Evolutionary conservation across 2,113 vertebrate species (phyloP).

Genomic region (Pipa parva): DNA sequence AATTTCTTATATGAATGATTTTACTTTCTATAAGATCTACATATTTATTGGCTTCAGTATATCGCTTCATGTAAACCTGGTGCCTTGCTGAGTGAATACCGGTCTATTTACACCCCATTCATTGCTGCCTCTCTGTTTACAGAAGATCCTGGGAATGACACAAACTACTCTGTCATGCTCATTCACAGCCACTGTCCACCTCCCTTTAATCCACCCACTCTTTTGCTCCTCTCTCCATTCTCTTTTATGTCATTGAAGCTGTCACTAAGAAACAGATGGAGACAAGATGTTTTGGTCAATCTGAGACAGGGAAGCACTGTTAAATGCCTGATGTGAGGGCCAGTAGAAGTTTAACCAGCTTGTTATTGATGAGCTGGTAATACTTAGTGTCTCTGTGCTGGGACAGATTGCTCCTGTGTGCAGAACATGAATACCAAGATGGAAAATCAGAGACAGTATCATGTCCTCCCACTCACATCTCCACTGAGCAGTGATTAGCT

Average conservation of each 20-base stretch:
- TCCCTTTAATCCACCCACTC: slow-evolving; percentile 38
- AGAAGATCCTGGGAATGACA: too few relatives aligned
- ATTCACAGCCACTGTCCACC: slow-evolving; percentile 24
- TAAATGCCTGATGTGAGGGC: slow-evolving; percentile 28
- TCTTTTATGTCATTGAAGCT: slow-evolving; percentile 27
- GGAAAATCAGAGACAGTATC: slow-evolving; percentile 32
- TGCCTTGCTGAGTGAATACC: neutral
- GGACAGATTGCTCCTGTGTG: slow-evolving; percentile 38
- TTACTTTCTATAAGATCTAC: too few relatives aligned
- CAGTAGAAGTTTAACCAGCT: slow-evolving; percentile 34
- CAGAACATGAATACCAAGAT: slow-evolving; percentile 32
- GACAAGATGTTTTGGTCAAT: slow-evolving; percentile 38
- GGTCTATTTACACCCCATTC: neutral
- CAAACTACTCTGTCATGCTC: slow-evolving; percentile 26
- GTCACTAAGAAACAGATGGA: slow-evolving; percentile 37
- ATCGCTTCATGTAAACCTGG: neutral
- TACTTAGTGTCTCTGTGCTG: slow-evolving; percentile 5
- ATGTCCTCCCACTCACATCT: slow-evolving; percentile 34
- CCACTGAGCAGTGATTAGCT: slow-evolving; percentile 29
- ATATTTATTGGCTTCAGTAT: too few relatives aligned
- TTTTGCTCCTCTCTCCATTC: slow-evolving; percentile 35
- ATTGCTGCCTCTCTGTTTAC: slow-evolving; percentile 1
- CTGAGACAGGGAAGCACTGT: slow-evolving; percentile 29
- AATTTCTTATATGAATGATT: too few relatives aligned
- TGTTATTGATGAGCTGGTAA: slow-evolving; percentile 32